Base-by-base conservation (phyloP, 1,140 invertebrate species). In the Schlechtendalia chinensis region DNA sequence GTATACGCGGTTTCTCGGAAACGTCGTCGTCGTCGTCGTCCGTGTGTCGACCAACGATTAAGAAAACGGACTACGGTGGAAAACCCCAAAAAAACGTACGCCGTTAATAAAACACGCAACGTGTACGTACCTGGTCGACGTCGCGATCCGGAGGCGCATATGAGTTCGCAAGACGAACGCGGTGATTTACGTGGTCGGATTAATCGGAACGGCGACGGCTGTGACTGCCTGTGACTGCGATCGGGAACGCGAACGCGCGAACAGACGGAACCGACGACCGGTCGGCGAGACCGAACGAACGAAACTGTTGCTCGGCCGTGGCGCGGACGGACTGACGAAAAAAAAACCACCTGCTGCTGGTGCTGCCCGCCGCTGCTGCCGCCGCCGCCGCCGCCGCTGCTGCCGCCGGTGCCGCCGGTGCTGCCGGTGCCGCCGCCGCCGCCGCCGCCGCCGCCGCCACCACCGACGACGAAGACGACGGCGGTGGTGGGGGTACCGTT, bases 301-400 rank as follows among this genome's bases (percentile, higher is more conserved):
- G 56, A 79, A 79, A 79, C 75, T 79, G 75, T 79, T 79, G 75
- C 56, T 79, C 75, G 45, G 47, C 22, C 45, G 56, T 54, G n/a
- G 24, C 45, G 45, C 24, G 56, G 56, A 72, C 50, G 69, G 22
- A 63, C 58, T 24, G 32, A 39, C 32, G 32, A n/a, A 61, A 61
- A 77, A n/a, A 79, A 79, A 79, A 79, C 32, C 32, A 79, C 75
- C 75, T 47, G 32, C 58, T 72, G 69, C 45, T 47, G 63, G 12
- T 67, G 45, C 67, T 47, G 74, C 74, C 39, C n/a, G n/a, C n/a
- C n/a, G n/a, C n/a, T n/a, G n/a, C n/a, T n/a, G 67, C 56, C 39
- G 74, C 14, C 32, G 58, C n/a, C 29, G 74, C 32, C 5, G n/a
- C 22, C 10, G 74, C 22, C 17, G 58, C 27, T 11, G n/a, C 17